A percentile compares a stretch with the other conserved stretches of the same genome.
These are phyloP conservation scores for Diadegma fenestrale DNA, from an alignment of 2,888 invertebrate genomes.

Conservation along the genomic window DNA sequence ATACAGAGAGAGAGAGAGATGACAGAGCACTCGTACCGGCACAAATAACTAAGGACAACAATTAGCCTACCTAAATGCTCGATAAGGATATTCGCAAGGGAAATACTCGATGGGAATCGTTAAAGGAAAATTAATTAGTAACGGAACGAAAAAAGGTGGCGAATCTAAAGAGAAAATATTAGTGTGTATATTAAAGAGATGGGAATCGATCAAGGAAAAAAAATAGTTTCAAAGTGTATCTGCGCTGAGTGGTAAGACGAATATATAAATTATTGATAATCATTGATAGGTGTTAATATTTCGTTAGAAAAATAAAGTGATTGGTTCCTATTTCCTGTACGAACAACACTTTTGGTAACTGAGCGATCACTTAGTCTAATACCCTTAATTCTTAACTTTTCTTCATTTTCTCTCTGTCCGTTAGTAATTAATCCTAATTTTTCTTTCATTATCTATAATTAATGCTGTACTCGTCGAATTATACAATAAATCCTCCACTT, in stretches of 20 bases:
- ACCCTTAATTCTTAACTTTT: conserved; percentile 43
- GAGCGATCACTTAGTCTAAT: conserved; percentile 67
- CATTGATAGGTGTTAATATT: conserved; percentile 52
- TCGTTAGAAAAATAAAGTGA: conserved; percentile 68
- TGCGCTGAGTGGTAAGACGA: conserved; percentile 15
- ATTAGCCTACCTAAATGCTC: conserved; percentile 31
- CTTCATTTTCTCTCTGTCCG: conserved; percentile 6
- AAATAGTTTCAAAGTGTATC: not conserved
- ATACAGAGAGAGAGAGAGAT: conserved; percentile 71
- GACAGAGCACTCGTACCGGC: conserved; percentile 70
- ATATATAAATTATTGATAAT: conserved; percentile 50
- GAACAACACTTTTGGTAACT: conserved; percentile 69
- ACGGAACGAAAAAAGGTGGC: not conserved
- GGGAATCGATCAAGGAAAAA: not conserved
- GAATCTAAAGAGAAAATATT: conserved; percentile 20
- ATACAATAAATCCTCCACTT: conserved; percentile 14
- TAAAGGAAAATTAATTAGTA: not conserved
- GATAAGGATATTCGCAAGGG: conserved; percentile 56
- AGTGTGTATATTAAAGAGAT: conserved; percentile 22
- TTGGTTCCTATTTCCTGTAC: conserved; percentile 65
- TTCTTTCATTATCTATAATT: conserved; percentile 27
- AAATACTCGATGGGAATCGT: not conserved
- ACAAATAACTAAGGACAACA: conserved; percentile 64
- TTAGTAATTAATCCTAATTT: not conserved
- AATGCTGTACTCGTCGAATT: conserved; percentile 37